phyloP scores from a whole-genome alignment of 2,113 vertebrate genomes.

The Phocoena sinus region DNA sequence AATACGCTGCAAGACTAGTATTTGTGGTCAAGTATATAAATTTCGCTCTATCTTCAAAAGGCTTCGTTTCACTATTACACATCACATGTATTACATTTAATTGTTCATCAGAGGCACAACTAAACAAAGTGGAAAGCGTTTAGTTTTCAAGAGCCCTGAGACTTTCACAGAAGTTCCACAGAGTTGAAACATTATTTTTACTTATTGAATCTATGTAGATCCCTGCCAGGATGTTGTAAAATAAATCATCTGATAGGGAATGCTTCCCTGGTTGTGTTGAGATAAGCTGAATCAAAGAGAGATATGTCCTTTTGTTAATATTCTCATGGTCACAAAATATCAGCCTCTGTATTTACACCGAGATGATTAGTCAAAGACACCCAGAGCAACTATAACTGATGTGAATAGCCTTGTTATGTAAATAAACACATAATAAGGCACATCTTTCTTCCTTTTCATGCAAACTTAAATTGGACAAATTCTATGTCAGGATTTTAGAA shows the following conservation, averaged over 20 bases:
- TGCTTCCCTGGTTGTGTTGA: background rate
- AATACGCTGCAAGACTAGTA: background rate
- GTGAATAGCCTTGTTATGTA: background rate
- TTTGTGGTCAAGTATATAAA: background rate
- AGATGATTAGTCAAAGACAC: background rate
- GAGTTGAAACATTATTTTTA: conserved; percentile 12
- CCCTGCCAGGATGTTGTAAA: background rate
- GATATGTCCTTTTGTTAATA: background rate
- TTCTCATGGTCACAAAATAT: background rate
- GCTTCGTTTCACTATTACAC: background rate
- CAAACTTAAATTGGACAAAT: background rate
- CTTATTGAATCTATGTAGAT: background rate
- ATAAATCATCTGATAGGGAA: background rate
- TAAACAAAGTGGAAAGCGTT: background rate
- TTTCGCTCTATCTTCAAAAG: background rate
- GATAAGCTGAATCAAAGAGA: conserved; percentile 22
- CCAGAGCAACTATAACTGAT: background rate
- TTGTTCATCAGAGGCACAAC: background rate
- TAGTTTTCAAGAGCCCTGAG: background rate
- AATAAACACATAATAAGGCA: background rate
- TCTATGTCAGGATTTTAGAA: background rate
- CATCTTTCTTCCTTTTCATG: background rate
- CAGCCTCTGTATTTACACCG: background rate
- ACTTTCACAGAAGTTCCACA: background rate
- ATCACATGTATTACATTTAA: background rate